Percentiles rank a stretch among this genome's conserved stretches.
These are phyloP conservation scores for Theocolax elegans DNA, from an alignment of 1,140 invertebrate genomes.

Conservation along the genomic window DNA sequence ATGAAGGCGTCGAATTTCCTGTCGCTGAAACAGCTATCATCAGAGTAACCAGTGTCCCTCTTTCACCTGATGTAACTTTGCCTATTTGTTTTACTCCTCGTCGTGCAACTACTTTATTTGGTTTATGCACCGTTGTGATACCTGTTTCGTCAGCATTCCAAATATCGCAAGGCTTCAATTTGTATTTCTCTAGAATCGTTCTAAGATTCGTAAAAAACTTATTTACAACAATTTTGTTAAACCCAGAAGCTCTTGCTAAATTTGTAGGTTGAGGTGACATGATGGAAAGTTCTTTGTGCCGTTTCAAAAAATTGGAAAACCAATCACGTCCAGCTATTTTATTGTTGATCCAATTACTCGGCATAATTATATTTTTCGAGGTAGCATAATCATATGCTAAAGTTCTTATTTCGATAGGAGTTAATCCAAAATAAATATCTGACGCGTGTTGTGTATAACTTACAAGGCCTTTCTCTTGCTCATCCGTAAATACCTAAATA, in stretches of 20 bases:
- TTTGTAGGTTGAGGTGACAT: too few species aligned
- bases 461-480: too few species aligned
- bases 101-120: constrained; percentile 56
- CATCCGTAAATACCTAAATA: too few species aligned
- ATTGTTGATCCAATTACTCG: too few species aligned
- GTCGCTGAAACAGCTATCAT: constrained; percentile 52
- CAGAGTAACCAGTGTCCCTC: constrained; percentile 59
- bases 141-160: constrained; percentile 65
- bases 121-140: constrained; percentile 61
- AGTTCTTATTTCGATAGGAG: constrained; percentile 24
- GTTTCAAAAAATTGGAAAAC: constrained; percentile 50
- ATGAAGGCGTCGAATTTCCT: constrained; percentile 57
- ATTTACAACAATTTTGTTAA: too few species aligned
- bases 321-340: too few species aligned
- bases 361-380: constrained; percentile 37
- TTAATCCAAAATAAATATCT: too few species aligned
- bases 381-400: constrained; percentile 47
- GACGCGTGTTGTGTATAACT: too few species aligned
- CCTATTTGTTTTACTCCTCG: constrained; percentile 59
- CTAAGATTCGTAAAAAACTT: too few species aligned
- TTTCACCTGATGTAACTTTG: constrained; percentile 56
- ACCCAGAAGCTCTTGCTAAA: too few species aligned
- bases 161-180: constrained; percentile 47
- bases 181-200: not conserved
- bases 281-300: constrained; percentile 1